Evolutionary conservation across 1,140 invertebrate genomes (phyloP), one percentile per base, ranked within the genome.

Genomic region (Conus betulinus): DNA sequence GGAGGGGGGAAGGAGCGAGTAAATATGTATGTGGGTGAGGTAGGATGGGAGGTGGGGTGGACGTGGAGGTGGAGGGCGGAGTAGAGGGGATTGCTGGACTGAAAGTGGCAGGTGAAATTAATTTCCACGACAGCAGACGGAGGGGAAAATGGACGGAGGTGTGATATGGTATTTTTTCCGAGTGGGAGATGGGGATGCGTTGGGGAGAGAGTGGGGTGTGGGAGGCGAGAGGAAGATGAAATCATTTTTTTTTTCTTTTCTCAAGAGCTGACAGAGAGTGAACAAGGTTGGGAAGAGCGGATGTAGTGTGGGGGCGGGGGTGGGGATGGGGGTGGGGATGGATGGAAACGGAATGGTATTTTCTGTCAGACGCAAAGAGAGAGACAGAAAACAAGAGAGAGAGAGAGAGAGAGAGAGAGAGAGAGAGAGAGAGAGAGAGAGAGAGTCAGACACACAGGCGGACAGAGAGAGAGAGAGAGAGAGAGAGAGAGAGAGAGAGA

Each of bases 381-480:
- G 39, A 39, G 39, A 39, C 5, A 87, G 25, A 39, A 76, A n/a
- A n/a, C n/a, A n/a, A n/a, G n/a, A n/a, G n/a, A n/a, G n/a, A n/a
- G n/a, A n/a, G n/a, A 13, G 67, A 71, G 67, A 23, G 67, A 13
- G 67, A 71, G 67, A 20, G 20, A 17, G 8, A 11, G 7, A 71
- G 57, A 79, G 76, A 55, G 86, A 79, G 6, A 55, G 86, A 53
- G 55, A 27, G 76, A 8, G 76, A 79, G 52, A 79, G 39, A 87
- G 6, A 13, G 13, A 57, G 13, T 57, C 55, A 6, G 6, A 7
- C 13, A 7, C 55, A 13, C 13, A 13, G 13, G 6, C 55, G 13
- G 55, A 13, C 55, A 57, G 8, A 60, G 85, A 86, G 27, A 52
- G 20, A 55, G 60, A 84, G n/a, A 51, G 39, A 63, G 87, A 82